These are phyloP conservation scores for Drosophila tani DNA, from an alignment of 1,140 invertebrate species.

Conservation along the genomic window DNA sequence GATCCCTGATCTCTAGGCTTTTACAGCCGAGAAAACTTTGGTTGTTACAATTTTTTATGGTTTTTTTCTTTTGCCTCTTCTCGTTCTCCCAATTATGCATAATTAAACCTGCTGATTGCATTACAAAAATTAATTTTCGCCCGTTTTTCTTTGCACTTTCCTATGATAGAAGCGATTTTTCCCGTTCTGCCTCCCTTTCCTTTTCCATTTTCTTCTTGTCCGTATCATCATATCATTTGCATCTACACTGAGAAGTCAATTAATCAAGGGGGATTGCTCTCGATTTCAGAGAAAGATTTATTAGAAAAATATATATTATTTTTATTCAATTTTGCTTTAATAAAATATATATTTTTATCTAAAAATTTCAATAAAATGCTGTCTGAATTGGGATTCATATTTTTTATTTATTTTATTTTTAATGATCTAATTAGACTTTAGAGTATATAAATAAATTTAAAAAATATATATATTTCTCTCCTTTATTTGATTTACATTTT, in stretches of 20 bases:
- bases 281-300: neutral
- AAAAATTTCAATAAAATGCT: no score
- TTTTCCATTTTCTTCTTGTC: neutral
- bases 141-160: slow-evolving; percentile 58
- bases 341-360: neutral
- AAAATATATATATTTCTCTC: no score
- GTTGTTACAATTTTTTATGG: slow-evolving; percentile 33
- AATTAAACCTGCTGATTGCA: slow-evolving; percentile 61
- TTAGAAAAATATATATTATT: neutral
- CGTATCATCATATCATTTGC: slow-evolving; percentile 49
- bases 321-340: neutral
- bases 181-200: neutral
- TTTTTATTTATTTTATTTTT: no score
- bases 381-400: no score
- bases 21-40: slow-evolving; percentile 16
- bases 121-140: slow-evolving; percentile 62
- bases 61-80: slow-evolving; percentile 5
- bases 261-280: neutral
- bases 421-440: accelerated
- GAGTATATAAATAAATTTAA: neutral
- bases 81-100: slow-evolving; percentile 62
- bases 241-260: slow-evolving; percentile 30
- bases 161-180: slow-evolving; percentile 36
- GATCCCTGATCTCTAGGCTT: slow-evolving; percentile 14
- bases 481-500: neutral